Evolutionary conservation across 2,888 invertebrate species (phyloP).

Genomic region (Polymixis lichenea): DNA sequence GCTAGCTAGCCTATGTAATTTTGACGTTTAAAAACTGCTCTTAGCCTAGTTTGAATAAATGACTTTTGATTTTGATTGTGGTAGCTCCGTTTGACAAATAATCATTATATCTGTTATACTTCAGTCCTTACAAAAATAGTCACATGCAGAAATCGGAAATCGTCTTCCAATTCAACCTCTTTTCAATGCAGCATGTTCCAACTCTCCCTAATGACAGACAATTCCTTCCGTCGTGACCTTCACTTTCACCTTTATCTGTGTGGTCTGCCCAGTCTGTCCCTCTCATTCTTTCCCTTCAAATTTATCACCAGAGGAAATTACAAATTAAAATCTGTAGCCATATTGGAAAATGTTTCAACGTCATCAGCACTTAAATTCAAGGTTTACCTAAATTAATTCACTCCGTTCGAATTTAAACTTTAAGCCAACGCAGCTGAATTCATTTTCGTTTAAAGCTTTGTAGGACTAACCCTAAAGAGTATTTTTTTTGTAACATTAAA

Average conservation of each 20-base stretch:
- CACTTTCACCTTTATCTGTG: slow-evolving; percentile 5
- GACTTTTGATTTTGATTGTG: too few species aligned
- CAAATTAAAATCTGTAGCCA: slow-evolving; percentile 37
- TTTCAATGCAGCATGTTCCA: slow-evolving; percentile 12
- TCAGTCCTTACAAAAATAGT: neutral
- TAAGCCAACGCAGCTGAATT: slow-evolving; percentile 14
- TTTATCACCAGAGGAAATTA: slow-evolving; percentile 39
- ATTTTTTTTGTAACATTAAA: slow-evolving; percentile 60
- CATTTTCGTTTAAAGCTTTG: slow-evolving; percentile 34
- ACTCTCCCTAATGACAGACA: slow-evolving; percentile 11
- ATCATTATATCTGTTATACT: neutral
- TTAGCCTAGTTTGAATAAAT: too few species aligned
- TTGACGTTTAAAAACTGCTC: too few species aligned
- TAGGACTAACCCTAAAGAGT: slow-evolving; percentile 33
- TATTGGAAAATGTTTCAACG: slow-evolving; percentile 47
- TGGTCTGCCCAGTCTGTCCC: neutral
- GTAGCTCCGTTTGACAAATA: neutral
- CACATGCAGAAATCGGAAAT: neutral
- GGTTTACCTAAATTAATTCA: slow-evolving; percentile 31
- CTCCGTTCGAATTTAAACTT: slow-evolving; percentile 30
- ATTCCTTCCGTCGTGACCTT: slow-evolving; percentile 5
- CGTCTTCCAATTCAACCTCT: slow-evolving; percentile 1
- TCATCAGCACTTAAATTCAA: slow-evolving; percentile 47
- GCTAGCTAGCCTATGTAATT: too few species aligned
- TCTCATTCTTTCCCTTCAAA: neutral